phyloP scores from a whole-genome alignment of 2,797 vertebrate species.

The Malurus splendens region DNA sequence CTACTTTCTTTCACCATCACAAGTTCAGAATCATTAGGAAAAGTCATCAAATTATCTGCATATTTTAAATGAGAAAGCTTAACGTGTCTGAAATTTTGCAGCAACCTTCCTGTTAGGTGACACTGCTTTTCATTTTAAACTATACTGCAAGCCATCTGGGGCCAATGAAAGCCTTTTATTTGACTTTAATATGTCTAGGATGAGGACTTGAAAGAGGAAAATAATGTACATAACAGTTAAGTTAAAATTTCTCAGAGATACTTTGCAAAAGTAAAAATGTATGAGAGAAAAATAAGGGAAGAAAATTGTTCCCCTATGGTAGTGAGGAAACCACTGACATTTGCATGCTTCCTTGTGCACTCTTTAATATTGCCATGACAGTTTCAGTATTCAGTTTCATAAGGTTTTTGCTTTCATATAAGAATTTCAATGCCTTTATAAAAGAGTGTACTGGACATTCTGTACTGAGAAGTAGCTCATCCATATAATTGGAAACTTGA shows the following conservation, averaged over 20 bases:
- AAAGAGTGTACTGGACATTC: not conserved
- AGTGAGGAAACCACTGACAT: conserved; percentile 15
- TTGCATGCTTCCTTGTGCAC: conserved; percentile 17
- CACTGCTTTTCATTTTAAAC: not conserved
- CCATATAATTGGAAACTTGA: conserved; percentile 37
- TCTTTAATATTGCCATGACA: not conserved
- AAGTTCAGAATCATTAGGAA: not conserved
- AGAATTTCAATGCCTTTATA: conserved; percentile 14
- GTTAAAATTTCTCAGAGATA: not conserved
- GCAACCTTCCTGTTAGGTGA: not conserved
- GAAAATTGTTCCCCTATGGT: not conserved
- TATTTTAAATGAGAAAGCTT: not conserved
- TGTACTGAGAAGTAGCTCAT: conserved; percentile 31
- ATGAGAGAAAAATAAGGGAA: not conserved
- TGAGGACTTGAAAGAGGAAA: not conserved
- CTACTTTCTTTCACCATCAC: not conserved
- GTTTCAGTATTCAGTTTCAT: not conserved
- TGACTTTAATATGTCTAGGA: not conserved
- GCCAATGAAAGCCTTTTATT: not conserved
- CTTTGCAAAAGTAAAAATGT: not conserved
- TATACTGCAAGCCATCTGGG: not conserved
- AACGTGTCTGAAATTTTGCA: not conserved
- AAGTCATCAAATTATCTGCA: not conserved
- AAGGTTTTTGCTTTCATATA: not conserved
- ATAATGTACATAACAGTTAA: not conserved